Percentiles rank a stretch among this genome's conserved stretches.
phyloP scores from a whole-genome alignment of 2,888 invertebrate genomes.

The Micoletzkya japonica region DNA sequence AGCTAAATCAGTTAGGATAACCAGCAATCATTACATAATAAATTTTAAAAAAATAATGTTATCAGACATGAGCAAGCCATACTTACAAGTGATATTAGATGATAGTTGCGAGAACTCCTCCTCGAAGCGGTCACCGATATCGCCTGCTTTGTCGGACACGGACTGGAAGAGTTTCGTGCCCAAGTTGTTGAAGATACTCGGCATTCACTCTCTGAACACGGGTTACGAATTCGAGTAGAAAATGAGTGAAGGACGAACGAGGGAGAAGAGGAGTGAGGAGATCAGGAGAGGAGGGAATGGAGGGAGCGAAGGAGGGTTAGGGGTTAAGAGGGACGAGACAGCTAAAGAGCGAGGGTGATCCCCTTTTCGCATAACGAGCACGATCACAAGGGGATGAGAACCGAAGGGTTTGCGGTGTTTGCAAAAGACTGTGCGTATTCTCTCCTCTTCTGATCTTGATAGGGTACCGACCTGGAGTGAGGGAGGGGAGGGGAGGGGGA shows the following conservation, averaged over 20 bases:
- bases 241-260: background rate
- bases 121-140: conserved; percentile 50
- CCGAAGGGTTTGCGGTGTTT: too few species aligned
- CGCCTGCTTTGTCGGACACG: conserved; percentile 48
- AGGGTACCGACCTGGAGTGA: background rate
- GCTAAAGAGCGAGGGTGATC: too few species aligned
- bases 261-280: background rate
- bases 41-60: too few species aligned
- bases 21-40: too few species aligned
- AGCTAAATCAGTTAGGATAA: too few species aligned
- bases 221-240: background rate
- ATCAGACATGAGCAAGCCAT: background rate
- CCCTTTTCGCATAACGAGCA: too few species aligned
- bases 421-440: too few species aligned
- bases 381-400: too few species aligned
- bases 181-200: conserved; percentile 44
- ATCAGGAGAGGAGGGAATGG: background rate
- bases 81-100: conserved; percentile 45
- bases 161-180: conserved; percentile 47
- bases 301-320: background rate
- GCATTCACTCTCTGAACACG: conserved; percentile 28
- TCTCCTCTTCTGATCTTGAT: too few species aligned
- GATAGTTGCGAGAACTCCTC: conserved; percentile 43
- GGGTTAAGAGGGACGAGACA: background rate
- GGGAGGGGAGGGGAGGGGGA: conserved; percentile 7